Conservation (phyloP, 2,797 vertebrate species). For the Enteromius thamalakanensis region DNA sequence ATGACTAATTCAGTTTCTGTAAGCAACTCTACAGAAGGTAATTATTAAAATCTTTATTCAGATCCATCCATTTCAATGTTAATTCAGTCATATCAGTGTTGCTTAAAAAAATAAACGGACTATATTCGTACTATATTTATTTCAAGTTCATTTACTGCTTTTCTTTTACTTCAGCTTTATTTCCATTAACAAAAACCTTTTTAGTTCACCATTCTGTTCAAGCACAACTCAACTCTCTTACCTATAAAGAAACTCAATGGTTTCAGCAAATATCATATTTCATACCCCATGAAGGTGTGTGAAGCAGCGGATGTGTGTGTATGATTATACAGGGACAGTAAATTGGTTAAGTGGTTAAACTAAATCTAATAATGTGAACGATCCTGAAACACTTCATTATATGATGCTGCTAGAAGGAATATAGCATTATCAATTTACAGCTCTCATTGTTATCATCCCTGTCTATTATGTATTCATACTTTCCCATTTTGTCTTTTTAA, state of each 20-base stretch:
- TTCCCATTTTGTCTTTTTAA: constrained; percentile 25
- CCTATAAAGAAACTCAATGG: background rate
- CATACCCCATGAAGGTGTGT: background rate
- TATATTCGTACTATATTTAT: background rate
- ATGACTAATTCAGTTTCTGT: background rate
- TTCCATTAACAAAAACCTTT: background rate
- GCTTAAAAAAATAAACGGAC: no score
- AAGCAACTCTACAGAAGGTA: background rate
- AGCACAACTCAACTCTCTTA: background rate
- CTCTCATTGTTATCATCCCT: constrained; percentile 22
- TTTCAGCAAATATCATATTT: background rate
- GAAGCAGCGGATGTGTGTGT: background rate
- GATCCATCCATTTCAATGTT: background rate
- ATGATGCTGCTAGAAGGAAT: constrained; percentile 50
- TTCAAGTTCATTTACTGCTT: background rate
- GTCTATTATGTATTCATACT: constrained; percentile 20
- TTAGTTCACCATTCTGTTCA: background rate
- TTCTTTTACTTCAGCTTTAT: background rate
- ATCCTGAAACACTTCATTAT: constrained; percentile 37
- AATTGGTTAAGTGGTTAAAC: background rate
- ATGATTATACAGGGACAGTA: background rate
- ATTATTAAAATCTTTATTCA: background rate
- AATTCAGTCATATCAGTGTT: background rate
- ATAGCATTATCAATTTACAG: constrained; percentile 46
- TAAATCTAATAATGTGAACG: background rate